Evolutionary conservation across 2,888 invertebrate genomes (phyloP).

Genomic region (Drosophila silvestris): DNA sequence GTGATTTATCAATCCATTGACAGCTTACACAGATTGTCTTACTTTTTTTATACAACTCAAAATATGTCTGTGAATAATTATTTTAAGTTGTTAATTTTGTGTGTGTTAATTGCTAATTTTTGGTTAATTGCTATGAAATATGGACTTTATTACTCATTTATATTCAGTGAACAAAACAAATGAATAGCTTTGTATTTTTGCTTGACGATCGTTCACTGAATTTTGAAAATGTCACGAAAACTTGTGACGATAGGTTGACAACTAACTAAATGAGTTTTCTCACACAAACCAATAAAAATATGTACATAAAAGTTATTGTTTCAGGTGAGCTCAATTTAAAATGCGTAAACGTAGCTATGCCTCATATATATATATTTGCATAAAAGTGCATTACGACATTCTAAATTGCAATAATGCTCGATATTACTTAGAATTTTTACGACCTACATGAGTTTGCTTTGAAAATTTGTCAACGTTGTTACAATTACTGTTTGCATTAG

Average conservation of each 20-base stretch:
- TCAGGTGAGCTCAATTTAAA: slow-evolving; percentile 36
- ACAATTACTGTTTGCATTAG: slow-evolving; percentile 18
- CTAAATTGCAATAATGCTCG: not conserved
- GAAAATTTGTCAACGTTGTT: slow-evolving; percentile 7
- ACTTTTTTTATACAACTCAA: not conserved
- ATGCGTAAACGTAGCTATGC: slow-evolving; percentile 25
- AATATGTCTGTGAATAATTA: slow-evolving; percentile 7
- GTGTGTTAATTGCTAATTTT: slow-evolving; percentile 1
- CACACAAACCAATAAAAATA: slow-evolving; percentile 3
- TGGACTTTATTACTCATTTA: slow-evolving; percentile 7
- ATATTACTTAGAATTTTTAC: not conserved
- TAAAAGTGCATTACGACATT: slow-evolving; percentile 14
- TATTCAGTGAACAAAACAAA: not conserved
- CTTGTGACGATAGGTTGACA: not conserved
- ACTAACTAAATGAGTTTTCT: not conserved
- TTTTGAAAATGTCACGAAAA: slow-evolving; percentile 34
- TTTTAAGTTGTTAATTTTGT: slow-evolving; percentile 8
- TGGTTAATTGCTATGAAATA: slow-evolving; percentile 25
- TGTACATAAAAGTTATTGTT: slow-evolving; percentile 29
- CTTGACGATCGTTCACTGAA: slow-evolving; percentile 17
- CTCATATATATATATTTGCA: not conserved
- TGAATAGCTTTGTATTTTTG: slow-evolving; percentile 2
- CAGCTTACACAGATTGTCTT: not conserved
- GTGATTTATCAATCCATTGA: not conserved
- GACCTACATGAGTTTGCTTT: slow-evolving; percentile 7